Conservation (phyloP, 2,888 invertebrate genomes). For the Hyposoter dolosus region DNA sequence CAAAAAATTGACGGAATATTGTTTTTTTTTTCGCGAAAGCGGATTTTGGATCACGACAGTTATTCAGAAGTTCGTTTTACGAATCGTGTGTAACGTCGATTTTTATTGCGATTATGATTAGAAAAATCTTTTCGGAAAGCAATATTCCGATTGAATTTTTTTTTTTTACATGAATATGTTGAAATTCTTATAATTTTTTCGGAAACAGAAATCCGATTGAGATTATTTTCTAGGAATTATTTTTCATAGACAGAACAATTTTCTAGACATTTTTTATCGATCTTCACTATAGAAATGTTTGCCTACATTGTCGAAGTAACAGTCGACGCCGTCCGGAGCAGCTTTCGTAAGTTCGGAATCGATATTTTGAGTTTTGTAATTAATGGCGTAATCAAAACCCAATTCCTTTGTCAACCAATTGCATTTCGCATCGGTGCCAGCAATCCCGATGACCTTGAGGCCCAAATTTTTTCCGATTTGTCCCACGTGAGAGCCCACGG, state of each 20-base stretch:
- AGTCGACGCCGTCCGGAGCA: constrained; percentile 90
- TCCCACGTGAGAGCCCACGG: constrained; percentile 91
- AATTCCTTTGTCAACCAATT: constrained; percentile 88
- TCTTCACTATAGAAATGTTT: constrained; percentile 2
- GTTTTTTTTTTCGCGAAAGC: neutral
- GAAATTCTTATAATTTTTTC: too few species aligned
- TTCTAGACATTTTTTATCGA: neutral
- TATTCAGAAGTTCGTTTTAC: too few species aligned
- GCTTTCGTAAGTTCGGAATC: constrained; percentile 86
- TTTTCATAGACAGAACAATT: neutral
- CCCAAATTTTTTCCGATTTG: constrained; percentile 91
- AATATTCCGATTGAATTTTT: neutral
- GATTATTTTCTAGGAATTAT: neutral
- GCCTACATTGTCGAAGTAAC: constrained; percentile 92
- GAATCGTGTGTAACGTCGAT: too few species aligned
- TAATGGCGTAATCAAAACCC: constrained; percentile 89
- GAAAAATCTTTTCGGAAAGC: neutral
- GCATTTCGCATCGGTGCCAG: constrained; percentile 90
- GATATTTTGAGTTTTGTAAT: constrained; percentile 89
- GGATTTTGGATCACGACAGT: neutral
- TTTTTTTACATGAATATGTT: neutral
- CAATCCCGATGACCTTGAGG: constrained; percentile 90
- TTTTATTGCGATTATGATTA: neutral
- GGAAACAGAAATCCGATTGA: too few species aligned
- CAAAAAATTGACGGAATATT: too few species aligned